Conservation (phyloP, 1,140 invertebrate species). For the Neodiprion lecontei region DNA sequence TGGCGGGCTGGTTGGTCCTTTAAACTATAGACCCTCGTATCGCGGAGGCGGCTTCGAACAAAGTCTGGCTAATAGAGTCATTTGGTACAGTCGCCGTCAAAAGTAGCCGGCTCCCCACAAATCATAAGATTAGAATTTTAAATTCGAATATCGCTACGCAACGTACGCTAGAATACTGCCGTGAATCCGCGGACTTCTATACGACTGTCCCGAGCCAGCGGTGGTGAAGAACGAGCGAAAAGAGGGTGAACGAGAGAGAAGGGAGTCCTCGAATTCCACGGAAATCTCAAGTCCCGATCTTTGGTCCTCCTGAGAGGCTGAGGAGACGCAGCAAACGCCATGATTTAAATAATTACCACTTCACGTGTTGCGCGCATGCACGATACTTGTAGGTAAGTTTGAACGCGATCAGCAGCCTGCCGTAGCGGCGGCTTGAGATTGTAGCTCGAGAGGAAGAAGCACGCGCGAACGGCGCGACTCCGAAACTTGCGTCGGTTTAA, state of each 20-base stretch:
- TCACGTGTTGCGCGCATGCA: neutral
- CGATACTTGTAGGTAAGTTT: constrained; percentile 4
- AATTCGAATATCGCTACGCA: neutral
- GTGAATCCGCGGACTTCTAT: neutral
- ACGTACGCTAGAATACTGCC: neutral
- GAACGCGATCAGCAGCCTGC: neutral
- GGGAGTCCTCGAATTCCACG: neutral
- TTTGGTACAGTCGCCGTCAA: neutral
- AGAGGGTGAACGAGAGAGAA: neutral
- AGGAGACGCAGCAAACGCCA: neutral
- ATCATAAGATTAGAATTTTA: constrained; percentile 8
- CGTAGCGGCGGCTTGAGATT: neutral
- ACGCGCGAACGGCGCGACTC: neutral
- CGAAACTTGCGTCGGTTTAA: constrained; percentile 47
- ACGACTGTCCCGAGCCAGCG: neutral
- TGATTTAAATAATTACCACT: constrained; percentile 1
- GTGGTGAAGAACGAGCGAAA: neutral
- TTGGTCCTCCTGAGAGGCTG: constrained; percentile 6
- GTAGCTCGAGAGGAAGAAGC: neutral
- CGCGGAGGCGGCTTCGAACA: constrained; percentile 3
- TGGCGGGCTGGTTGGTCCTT: neutral
- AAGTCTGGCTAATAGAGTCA: constrained; percentile 4
- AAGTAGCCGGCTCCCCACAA: neutral
- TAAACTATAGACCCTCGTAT: constrained; percentile 7
- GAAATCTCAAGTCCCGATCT: constrained; percentile 4